A percentile compares a stretch with the other conserved stretches of the same genome.
These are phyloP conservation scores for Capitella teleta DNA, from an alignment of 1,140 invertebrate genomes.

Conservation along the genomic window DNA sequence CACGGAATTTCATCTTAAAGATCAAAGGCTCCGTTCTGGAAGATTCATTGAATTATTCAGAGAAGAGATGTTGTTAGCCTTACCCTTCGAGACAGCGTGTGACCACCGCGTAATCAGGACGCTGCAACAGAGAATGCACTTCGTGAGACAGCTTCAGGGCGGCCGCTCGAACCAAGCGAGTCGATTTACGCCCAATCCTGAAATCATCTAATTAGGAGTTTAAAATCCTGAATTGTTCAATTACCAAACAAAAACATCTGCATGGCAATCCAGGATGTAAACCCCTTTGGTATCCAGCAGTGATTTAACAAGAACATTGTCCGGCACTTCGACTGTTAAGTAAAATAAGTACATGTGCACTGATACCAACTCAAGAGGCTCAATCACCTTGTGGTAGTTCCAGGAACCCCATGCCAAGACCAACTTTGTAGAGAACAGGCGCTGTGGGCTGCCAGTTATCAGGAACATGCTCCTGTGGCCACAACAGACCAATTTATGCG, in stretches of 20 bases:
- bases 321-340: slow-evolving; percentile 53
- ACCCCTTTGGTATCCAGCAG: slow-evolving; percentile 86
- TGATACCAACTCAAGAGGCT: not conserved
- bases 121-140: slow-evolving; percentile 75
- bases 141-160: slow-evolving; percentile 92
- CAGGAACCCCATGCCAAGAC: slow-evolving; percentile 94
- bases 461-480: slow-evolving; percentile 65
- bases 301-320: slow-evolving; percentile 50
- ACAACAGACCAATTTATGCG: not conserved
- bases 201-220: not conserved
- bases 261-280: slow-evolving; percentile 90
- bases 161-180: slow-evolving; percentile 84
- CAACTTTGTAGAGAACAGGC: slow-evolving; percentile 84
- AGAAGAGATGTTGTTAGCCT: slow-evolving; percentile 7
- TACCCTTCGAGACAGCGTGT: slow-evolving; percentile 60
- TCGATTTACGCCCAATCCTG: slow-evolving; percentile 97
- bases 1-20: slow-evolving; percentile 93
- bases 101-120: slow-evolving; percentile 78
- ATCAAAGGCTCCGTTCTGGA: slow-evolving; percentile 57
- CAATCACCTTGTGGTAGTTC: slow-evolving; percentile 78
- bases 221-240: slow-evolving; percentile 16
- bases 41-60: not conserved
- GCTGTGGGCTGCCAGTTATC: slow-evolving; percentile 57
- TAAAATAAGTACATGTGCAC: not conserved
- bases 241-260: slow-evolving; percentile 97